Evolutionary conservation across 2,888 invertebrate genomes (phyloP).

Genomic region (Diarsia brunnea): DNA sequence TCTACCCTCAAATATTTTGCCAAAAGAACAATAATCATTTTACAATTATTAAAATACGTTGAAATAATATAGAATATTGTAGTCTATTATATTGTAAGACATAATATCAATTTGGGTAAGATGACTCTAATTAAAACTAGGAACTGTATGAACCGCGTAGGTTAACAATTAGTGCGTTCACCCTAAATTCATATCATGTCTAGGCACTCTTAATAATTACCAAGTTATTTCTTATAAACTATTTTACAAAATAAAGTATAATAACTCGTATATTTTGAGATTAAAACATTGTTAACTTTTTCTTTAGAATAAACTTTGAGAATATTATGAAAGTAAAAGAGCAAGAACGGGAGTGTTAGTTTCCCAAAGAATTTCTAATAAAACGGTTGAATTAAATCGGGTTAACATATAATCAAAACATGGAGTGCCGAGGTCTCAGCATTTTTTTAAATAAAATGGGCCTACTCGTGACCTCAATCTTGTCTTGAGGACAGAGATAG

Average conservation of each 20-base stretch:
- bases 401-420: background rate
- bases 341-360: conserved; percentile 20
- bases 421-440: no score
- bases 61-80: conserved; percentile 57
- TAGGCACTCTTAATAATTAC: conserved; percentile 63
- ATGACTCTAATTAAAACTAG: conserved; percentile 55
- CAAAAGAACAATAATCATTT: conserved; percentile 58
- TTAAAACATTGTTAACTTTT: background rate
- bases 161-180: conserved; percentile 41
- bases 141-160: conserved; percentile 50
- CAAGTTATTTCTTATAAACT: conserved; percentile 52
- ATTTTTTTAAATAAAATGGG: no score
- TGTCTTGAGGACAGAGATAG: no score
- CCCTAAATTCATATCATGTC: conserved; percentile 66
- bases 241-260: conserved; percentile 28
- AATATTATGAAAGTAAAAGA: conserved; percentile 22
- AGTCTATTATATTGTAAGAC: conserved; percentile 62
- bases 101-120: conserved; percentile 64
- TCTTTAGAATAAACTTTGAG: conserved; percentile 9
- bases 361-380: background rate
- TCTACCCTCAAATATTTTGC: conserved; percentile 3
- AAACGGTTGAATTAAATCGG: background rate
- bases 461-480: no score
- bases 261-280: conserved; percentile 11
- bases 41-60: conserved; percentile 45